Evolutionary conservation across 2,888 invertebrate species (phyloP).

Genomic region (Philereme transversata): DNA sequence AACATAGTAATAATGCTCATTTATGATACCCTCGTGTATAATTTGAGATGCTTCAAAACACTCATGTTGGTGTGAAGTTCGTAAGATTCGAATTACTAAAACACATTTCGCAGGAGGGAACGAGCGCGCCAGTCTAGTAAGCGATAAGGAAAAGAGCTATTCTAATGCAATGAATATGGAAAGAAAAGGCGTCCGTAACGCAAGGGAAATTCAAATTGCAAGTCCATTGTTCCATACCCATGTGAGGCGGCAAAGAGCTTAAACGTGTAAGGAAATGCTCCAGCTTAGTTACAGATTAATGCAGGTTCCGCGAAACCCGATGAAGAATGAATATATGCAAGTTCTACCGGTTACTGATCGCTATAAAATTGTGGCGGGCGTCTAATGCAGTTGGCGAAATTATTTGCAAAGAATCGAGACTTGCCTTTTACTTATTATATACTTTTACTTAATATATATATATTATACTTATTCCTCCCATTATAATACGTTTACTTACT

Average conservation of each 20-base stretch:
- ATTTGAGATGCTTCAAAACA: conserved; percentile 35
- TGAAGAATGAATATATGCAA: conserved; percentile 38
- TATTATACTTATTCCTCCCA: too few relatives aligned
- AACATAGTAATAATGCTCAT: conserved; percentile 33
- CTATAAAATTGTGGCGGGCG: conserved; percentile 35
- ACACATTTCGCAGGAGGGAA: conserved; percentile 27
- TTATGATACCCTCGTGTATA: conserved; percentile 36
- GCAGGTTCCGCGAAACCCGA: conserved; percentile 43
- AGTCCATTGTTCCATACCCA: conserved; percentile 62
- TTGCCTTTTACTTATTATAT: neutral
- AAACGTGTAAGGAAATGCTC: conserved; percentile 58
- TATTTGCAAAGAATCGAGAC: conserved; percentile 13
- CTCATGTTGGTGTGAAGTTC: conserved; percentile 31
- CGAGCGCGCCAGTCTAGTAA: conserved; percentile 28
- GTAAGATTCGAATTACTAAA: conserved; percentile 28
- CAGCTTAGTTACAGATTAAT: conserved; percentile 59
- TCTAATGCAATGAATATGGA: conserved; percentile 57
- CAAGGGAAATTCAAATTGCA: conserved; percentile 66
- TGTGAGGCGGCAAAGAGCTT: conserved; percentile 60
- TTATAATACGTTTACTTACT: too few relatives aligned
- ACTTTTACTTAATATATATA: too few relatives aligned
- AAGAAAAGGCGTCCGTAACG: conserved; percentile 53
- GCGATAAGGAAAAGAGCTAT: conserved; percentile 41
- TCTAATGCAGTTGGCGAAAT: conserved; percentile 27
- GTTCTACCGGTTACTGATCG: conserved; percentile 29